A percentile compares a stretch with the other conserved stretches of the same genome.
Evolutionary conservation across 1,140 invertebrate genomes (phyloP).

Genomic region (Mesaphorura yosii): DNA sequence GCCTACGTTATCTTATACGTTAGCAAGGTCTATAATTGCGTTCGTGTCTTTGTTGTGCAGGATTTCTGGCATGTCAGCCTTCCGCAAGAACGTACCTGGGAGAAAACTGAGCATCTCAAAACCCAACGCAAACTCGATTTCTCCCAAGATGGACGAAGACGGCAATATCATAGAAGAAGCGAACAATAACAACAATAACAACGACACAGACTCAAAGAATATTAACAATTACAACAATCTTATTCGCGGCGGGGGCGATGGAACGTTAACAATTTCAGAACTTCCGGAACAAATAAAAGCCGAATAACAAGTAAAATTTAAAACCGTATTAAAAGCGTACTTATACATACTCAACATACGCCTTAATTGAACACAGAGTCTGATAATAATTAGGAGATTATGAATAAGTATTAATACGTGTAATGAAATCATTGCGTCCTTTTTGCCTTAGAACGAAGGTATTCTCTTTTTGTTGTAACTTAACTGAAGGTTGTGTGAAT

Average conservation of each 20-base stretch:
- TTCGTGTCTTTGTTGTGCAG: neutral
- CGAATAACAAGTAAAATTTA: neutral
- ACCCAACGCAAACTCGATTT: constrained; percentile 13
- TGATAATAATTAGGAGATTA: too few relatives aligned
- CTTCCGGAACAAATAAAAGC: neutral
- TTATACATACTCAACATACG: neutral
- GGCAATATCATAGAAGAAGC: constrained; percentile 27
- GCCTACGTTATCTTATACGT: too few relatives aligned
- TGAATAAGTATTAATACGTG: too few relatives aligned
- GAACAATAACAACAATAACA: constrained; percentile 27
- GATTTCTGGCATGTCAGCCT: constrained; percentile 28
- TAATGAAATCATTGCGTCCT: neutral
- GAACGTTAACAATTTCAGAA: constrained; percentile 30
- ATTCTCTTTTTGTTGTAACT: neutral
- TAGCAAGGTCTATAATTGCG: too few relatives aligned
- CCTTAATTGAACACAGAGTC: neutral
- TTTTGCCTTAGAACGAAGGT: too few relatives aligned
- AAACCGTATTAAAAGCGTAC: neutral
- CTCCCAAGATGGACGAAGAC: constrained; percentile 27
- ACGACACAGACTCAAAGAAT: constrained; percentile 27
- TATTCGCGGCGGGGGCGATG: constrained; percentile 27
- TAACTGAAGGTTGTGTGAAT: too few relatives aligned
- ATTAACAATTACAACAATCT: constrained; percentile 27
- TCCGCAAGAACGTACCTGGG: constrained; percentile 29
- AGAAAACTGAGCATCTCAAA: constrained; percentile 30